phyloP scores from a whole-genome alignment of 2,888 invertebrate species.

The Pachydiplax longipennis region DNA sequence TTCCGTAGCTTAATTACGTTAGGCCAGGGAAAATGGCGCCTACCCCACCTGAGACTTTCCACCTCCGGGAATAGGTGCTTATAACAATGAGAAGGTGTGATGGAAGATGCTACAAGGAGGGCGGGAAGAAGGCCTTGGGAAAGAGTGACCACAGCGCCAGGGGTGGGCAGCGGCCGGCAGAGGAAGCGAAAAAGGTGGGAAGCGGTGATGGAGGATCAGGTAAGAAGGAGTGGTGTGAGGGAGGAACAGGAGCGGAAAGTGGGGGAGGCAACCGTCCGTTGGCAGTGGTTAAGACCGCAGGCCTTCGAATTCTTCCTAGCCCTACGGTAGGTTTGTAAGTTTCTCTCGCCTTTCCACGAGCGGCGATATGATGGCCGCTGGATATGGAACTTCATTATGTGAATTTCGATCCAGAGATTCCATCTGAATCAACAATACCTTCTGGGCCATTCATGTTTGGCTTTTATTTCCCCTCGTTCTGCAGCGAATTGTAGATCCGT shows the following conservation, averaged over 20 bases:
- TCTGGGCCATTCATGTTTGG: not conserved
- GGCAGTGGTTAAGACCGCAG: conserved; percentile 32
- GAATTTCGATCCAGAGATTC: not conserved
- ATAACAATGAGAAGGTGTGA: not conserved
- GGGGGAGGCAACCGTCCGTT: conserved; percentile 11
- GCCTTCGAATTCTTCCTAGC: conserved; percentile 37
- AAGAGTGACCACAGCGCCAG: conserved; percentile 29
- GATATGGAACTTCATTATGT: not conserved
- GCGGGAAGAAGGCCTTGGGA: conserved; percentile 7
- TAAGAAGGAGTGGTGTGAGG: not conserved
- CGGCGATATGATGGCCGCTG: not conserved
- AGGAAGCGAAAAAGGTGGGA: not conserved
- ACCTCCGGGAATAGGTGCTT: not conserved
- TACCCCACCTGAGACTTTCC: not conserved
- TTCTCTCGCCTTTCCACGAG: not conserved
- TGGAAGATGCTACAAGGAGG: not conserved
- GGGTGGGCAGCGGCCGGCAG: not conserved
- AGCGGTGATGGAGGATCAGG: conserved; percentile 16
- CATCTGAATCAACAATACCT: not conserved
- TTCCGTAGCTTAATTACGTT: not conserved
- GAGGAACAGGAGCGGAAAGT: not conserved
- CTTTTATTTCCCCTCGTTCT: too few relatives aligned
- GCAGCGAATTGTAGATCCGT: too few relatives aligned
- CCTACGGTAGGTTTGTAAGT: not conserved
- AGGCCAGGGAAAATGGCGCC: not conserved